Conservation (phyloP, 2,888 invertebrate species). For the Eurytoma californica region DNA sequence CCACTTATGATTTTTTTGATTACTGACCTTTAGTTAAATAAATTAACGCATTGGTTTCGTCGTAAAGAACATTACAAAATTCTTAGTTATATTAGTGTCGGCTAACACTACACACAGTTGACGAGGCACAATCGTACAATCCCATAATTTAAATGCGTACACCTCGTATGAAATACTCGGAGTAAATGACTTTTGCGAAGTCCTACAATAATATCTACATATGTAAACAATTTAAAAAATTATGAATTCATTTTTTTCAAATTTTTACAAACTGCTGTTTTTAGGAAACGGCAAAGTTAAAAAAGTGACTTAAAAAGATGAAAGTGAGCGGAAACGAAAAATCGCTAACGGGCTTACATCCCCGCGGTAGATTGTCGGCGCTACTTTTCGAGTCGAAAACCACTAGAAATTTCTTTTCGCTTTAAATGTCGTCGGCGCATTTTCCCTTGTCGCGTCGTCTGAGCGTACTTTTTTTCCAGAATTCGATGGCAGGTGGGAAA, state of each 20-base stretch:
- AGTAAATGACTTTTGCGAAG: too few species aligned
- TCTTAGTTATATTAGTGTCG: too few species aligned
- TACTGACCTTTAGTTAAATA: too few species aligned
- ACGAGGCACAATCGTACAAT: too few species aligned
- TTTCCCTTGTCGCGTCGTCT: not conserved
- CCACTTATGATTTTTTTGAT: too few species aligned
- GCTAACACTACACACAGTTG: too few species aligned
- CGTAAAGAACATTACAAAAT: too few species aligned
- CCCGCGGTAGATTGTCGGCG: not conserved
- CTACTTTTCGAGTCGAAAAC: conserved; percentile 11
- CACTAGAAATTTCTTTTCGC: conserved; percentile 12
- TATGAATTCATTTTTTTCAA: not conserved
- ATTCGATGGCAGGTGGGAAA: conserved; percentile 28
- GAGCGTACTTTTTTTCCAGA: conserved; percentile 9
- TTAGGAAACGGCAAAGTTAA: not conserved
- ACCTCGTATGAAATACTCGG: too few species aligned
- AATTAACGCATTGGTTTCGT: too few species aligned
- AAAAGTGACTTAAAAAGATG: not conserved
- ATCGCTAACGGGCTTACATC: not conserved
- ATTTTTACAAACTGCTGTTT: not conserved
- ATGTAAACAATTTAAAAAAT: not conserved
- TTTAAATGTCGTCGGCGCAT: conserved; percentile 12
- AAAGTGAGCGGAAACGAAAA: conserved; percentile 13
- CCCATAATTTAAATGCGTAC: too few species aligned
- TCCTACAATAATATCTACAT: not conserved